These are phyloP conservation scores for Axinella damicornis DNA, from an alignment of 37 sponge, comb jelly and placozoan species.

Conservation along the genomic window DNA sequence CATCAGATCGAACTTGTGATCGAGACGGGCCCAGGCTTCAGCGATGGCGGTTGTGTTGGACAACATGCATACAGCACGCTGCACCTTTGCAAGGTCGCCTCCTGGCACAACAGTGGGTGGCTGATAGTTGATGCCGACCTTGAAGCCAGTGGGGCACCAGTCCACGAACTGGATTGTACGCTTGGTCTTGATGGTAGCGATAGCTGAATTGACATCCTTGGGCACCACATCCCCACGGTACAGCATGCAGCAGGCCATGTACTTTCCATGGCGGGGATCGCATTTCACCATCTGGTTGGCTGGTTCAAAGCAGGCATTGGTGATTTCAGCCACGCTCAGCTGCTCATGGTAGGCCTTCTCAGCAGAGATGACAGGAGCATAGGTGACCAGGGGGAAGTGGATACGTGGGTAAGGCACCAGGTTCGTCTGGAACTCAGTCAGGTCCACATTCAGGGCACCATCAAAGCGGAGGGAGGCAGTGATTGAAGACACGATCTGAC, in stretches of 20 bases:
- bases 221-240: constrained; percentile 94
- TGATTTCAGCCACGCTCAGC: constrained; percentile 85
- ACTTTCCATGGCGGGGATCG: constrained; percentile 95
- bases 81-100: constrained; percentile 94
- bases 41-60: constrained; percentile 95
- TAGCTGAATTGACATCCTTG: constrained; percentile 93
- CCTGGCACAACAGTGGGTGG: constrained; percentile 90
- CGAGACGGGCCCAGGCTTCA: constrained; percentile 95
- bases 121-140: constrained; percentile 97
- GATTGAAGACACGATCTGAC: constrained; percentile 91
- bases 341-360: constrained; percentile 97
- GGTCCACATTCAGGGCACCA: constrained; percentile 94
- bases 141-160: constrained; percentile 96
- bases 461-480: constrained; percentile 96
- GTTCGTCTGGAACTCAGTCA: constrained; percentile 96
- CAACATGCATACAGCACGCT: constrained; percentile 90
- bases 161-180: constrained; percentile 91
- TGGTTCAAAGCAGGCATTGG: constrained; percentile 92
- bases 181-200: constrained; percentile 94
- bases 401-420: constrained; percentile 95
- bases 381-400: constrained; percentile 95
- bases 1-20: constrained; percentile 97
- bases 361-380: constrained; percentile 93
- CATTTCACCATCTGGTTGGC: constrained; percentile 97
- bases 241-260: constrained; percentile 94